Conservation (phyloP, 1,140 invertebrate genomes). For the Drosophila pruinosa region DNA sequence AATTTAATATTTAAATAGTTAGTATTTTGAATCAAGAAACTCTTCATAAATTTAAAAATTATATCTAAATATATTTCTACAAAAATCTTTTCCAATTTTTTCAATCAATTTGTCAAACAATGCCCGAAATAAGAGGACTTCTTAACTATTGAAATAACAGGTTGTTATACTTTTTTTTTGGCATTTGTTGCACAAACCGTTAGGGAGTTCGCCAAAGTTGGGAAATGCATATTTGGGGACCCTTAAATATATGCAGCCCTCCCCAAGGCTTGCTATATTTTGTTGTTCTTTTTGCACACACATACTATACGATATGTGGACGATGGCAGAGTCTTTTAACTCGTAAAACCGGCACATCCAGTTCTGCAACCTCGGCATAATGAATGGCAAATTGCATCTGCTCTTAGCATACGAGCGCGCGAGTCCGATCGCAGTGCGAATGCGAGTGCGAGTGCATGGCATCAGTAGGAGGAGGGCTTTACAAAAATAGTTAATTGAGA, state of each 20-base stretch:
- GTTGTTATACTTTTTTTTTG: no score
- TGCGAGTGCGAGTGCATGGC: background rate
- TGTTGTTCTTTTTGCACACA: conserved; percentile 1
- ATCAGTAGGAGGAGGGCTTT: conserved; percentile 15
- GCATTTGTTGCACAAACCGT: background rate
- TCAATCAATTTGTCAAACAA: no score
- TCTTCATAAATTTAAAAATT: no score
- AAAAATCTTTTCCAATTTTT: no score
- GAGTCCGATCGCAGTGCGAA: background rate
- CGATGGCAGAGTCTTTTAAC: conserved; percentile 13
- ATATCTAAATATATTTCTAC: background rate
- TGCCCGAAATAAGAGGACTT: no score
- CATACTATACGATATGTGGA: background rate
- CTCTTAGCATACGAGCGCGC: conserved; percentile 17
- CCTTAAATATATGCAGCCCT: conserved; percentile 2
- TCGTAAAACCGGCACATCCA: conserved; percentile 34
- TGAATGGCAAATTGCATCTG: conserved; percentile 37
- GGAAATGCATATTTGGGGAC: background rate
- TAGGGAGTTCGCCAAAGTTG: background rate
- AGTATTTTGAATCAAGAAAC: no score
- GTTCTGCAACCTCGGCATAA: conserved; percentile 27
- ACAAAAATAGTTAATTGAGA: conserved; percentile 26
- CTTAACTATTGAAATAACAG: no score
- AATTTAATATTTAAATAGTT: no score
- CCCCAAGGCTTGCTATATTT: background rate